Evolutionary conservation across 2,888 invertebrate genomes (phyloP), one percentile per base, ranked within the genome.

Genomic region (Xanthia icteritia): DNA sequence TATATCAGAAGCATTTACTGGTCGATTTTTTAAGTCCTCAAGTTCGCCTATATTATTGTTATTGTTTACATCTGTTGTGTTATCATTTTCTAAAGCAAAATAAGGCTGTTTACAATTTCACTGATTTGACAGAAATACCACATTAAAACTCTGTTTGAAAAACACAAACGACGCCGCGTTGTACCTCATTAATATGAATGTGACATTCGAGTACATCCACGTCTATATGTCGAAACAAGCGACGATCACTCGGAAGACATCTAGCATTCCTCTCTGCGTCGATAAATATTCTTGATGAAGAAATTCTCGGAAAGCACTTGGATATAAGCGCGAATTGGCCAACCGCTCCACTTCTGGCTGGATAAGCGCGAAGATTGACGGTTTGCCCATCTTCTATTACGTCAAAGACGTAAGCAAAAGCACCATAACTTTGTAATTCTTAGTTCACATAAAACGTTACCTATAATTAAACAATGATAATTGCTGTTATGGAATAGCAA

Each of bases 311-410:
- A 82, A 87, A 83, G 61, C 64, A 78, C 80, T 71, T 77, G 61
- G 48, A 81, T 77, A 80, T 77, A 81, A 83, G 81, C 82, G 74
- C 70, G 56, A 81, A 86, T 89, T 89, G 79, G 76, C 81, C 85
- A 89, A 88, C 76, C 73, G 88, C 85, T 89, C 88, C 66, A 88
- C 83, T 88, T 88, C 69, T 86, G 81, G 80, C 79, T 84, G 83
- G 82, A 86, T 79, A 88, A 80, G 77, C 85, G 81, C 82, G 75
- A 80, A 88, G 76, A 88, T 88, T 88, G 81, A 85, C 76, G 82
- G 81, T 86, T 83, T 82, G 67, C 66, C 70, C 83, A 88, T 89
- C 88, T 82, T 69, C 51, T 48, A 76, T 88, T 88, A 88, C 88
- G 78, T 86, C 85, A 82, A 79, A 63, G 17, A 75, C 27, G 61